Conservation (phyloP, 2,888 invertebrate genomes). For the Tuberolachnus salignus region DNA sequence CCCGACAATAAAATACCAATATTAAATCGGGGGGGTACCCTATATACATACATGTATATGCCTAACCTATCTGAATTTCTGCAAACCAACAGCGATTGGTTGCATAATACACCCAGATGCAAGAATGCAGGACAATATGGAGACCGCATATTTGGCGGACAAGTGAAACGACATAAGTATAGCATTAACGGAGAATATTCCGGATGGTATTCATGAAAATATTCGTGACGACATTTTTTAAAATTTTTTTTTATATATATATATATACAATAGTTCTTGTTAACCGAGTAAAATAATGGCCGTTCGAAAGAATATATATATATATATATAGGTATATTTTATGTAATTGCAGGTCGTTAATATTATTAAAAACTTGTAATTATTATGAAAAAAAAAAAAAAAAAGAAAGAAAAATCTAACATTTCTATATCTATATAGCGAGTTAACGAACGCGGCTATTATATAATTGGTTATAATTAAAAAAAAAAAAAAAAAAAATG, state of each 20-base stretch:
- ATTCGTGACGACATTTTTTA: slow-evolving; percentile 16
- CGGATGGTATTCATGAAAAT: neutral
- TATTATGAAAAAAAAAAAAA: no score
- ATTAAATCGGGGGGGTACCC: no score
- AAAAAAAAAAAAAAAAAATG: no score
- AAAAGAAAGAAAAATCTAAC: no score
- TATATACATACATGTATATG: neutral
- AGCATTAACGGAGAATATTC: neutral
- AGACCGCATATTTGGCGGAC: slow-evolving; percentile 14
- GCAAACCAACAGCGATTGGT: neutral
- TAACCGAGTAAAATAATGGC: no score
- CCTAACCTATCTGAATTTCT: neutral
- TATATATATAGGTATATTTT: neutral
- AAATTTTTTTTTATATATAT: no score
- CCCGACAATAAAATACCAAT: no score
- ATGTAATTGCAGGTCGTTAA: no score
- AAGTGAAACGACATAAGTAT: neutral
- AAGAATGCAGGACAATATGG: neutral
- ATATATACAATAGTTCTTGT: no score
- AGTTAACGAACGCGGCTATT: neutral
- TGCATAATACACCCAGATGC: neutral
- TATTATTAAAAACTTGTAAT: no score
- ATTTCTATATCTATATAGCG: no score
- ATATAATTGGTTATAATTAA: slow-evolving; percentile 15
- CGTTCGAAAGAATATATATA: no score